Evolutionary conservation across 2,888 invertebrate species (phyloP), one percentile per base, ranked within the genome.

Genomic region (Sphaeridia pumilis): DNA sequence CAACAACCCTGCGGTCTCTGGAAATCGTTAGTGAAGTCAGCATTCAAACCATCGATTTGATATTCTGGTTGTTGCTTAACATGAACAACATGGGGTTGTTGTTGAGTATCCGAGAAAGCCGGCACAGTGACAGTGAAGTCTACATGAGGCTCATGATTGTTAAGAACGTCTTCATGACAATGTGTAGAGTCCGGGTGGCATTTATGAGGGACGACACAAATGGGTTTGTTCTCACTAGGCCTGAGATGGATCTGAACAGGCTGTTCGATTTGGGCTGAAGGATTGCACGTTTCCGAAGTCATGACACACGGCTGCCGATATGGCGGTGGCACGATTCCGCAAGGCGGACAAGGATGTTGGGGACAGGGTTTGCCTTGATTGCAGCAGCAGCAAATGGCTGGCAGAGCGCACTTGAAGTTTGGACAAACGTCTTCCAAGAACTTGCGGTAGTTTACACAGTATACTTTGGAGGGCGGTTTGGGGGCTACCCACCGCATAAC

Each of bases 381-480:
- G 26, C 59, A 57, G 27, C 59, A 60, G 45, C 60, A 61, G 28
- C 61, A 61, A 3, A 63, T 54, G 0, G 63, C 50, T 24, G 63
- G 60, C 28, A 63, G 36, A 3, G 63, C 54, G 24, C 63, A 61
- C 48, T 60, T 63, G 35, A 61, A 58, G 38, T 61, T 61, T 1
- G 61, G 63, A 36, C 58, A 58, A 21, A 63, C 60, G 48, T 61
- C 60, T 36, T 63, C 61, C 2, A 63, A 49, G 34, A 63, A 56
- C 4, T 60, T 57, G n/a, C 60, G 56, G 25, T 63, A 63, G 28
- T 63, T 63, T 38, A 63, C 61, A 34, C 61, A 63, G 26, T 61
- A 50, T 35, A 63, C 49, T 27, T 63, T 57, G 45, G 61, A 17
- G 1, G 63, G 63, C 3, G 61, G 60, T 42, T 59, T 56, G 2